Evolutionary conservation across 2,113 vertebrate species (phyloP), one percentile per base, ranked within the genome.

Genomic region (Alaudala cheleensis): DNA sequence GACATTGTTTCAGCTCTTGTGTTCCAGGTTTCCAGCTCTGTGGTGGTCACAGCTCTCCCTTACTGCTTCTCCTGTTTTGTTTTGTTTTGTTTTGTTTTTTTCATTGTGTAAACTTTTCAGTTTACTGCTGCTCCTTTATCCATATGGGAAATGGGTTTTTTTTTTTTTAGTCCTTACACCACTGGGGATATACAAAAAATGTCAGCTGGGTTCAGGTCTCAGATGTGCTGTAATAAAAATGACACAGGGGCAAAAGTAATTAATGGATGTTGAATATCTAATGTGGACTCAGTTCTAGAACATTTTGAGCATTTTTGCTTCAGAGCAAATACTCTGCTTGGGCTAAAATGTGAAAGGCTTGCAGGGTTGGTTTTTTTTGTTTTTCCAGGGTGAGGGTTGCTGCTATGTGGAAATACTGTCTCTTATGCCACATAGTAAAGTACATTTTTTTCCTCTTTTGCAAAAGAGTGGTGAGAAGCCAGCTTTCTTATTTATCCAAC

Each of bases 321-420:
- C 83, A 51, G 40, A 80, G 8, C 18, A 74, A 66, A 53, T 58
- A 49, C 4, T 76, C 70, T 29, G 45, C 34, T 90, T 73, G 33
- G 40, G 51, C 85, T 92, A 49, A 94, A 94, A 92, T 90, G 39
- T 88, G 78, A 90, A 89, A 87, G 54, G 34, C 14, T 95, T 93
- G 79, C 81, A 82, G 78, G 53, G 53, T 50, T 44, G 37, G 37
- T 70, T 45, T 31, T 61, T 51, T 47, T 71, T 53, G 44, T 80
- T 78, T 94, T 88, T 88, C 76, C 60, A 42, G 31, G 53, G 61
- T 77, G 77, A 86, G 28, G 6, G 31, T 21, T 90, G 54, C 81
- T 96, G 79, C 66, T 92, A 31, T 92, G 82, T 96, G 90, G 93
- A 96, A 97, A 95, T 83, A 77, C 26, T 82, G 45, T 85, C 81